These are phyloP conservation scores for Camelus dromedarius DNA, from an alignment of 2,113 vertebrate species.

Conservation along the genomic window DNA sequence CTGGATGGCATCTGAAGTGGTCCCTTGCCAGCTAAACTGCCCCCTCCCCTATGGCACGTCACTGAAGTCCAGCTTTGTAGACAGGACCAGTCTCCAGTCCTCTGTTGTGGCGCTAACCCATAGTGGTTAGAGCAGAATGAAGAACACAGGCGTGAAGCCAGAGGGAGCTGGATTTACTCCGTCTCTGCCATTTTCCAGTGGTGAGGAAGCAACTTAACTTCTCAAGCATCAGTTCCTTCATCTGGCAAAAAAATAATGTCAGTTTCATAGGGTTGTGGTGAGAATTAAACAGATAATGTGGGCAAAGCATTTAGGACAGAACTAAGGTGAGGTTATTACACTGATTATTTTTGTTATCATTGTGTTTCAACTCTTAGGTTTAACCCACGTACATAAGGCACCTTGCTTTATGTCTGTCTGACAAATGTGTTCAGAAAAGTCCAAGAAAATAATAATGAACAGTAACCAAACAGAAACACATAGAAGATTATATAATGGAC, in stretches of 20 bases:
- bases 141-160: neutral
- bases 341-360: neutral
- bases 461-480: slow-evolving; percentile 24
- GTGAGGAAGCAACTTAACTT: neutral
- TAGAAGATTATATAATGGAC: neutral
- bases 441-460: slow-evolving; percentile 35
- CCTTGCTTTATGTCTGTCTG: slow-evolving; percentile 29
- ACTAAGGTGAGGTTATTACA: neutral
- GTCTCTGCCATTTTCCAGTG: neutral
- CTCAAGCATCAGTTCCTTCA: neutral
- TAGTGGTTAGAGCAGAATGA: neutral
- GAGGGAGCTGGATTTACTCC: neutral
- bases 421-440: slow-evolving; percentile 32
- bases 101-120: neutral
- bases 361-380: slow-evolving; percentile 28
- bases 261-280: neutral
- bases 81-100: neutral
- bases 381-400: neutral
- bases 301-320: slow-evolving; percentile 9
- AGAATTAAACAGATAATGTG: neutral
- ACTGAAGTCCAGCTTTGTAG: no score
- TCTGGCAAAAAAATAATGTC: neutral
- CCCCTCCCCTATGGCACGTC: fast-evolving
- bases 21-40: neutral
- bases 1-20: neutral